phyloP scores from a whole-genome alignment of 53 echinoderm and acorn worm species.

The Echinometra lucunter region DNA sequence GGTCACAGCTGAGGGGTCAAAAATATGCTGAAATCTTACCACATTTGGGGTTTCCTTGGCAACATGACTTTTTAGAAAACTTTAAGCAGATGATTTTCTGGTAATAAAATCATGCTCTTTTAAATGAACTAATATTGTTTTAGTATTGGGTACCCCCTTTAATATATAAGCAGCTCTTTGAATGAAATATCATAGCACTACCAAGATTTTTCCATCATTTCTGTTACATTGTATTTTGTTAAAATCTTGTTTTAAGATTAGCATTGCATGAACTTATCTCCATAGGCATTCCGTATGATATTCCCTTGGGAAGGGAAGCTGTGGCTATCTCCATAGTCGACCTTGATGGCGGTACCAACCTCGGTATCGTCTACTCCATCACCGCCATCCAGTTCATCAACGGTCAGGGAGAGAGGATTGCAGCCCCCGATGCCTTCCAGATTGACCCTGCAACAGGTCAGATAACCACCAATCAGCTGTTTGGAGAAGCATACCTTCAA shows the following conservation, averaged over 20 bases:
- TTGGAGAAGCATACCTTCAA: conserved; percentile 53
- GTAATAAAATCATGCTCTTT: too few species aligned
- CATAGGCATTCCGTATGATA: conserved; percentile 79
- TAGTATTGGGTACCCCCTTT: too few species aligned
- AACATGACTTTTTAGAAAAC: too few species aligned
- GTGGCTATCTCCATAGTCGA: conserved; percentile 72
- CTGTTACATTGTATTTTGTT: too few species aligned
- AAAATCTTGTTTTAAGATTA: neutral
- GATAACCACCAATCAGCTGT: conserved; percentile 69
- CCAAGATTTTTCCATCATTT: too few species aligned
- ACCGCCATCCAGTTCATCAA: conserved; percentile 67
- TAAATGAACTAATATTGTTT: too few species aligned
- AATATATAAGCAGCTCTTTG: too few species aligned
- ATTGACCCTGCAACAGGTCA: conserved; percentile 71
- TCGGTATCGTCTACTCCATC: conserved; percentile 71
- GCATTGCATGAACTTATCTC: neutral
- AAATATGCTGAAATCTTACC: too few species aligned
- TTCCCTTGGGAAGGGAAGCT: conserved; percentile 57
- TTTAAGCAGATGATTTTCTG: too few species aligned
- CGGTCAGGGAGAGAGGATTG: conserved; percentile 34
- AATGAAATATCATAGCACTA: too few species aligned
- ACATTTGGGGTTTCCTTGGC: too few species aligned
- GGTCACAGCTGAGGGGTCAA: too few species aligned
- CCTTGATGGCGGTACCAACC: conserved; percentile 68
- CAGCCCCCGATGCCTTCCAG: conserved; percentile 28